Evolutionary conservation across 2,888 invertebrate species (phyloP), one percentile per base, ranked within the genome.

Genomic region (Ochropacha duplaris): DNA sequence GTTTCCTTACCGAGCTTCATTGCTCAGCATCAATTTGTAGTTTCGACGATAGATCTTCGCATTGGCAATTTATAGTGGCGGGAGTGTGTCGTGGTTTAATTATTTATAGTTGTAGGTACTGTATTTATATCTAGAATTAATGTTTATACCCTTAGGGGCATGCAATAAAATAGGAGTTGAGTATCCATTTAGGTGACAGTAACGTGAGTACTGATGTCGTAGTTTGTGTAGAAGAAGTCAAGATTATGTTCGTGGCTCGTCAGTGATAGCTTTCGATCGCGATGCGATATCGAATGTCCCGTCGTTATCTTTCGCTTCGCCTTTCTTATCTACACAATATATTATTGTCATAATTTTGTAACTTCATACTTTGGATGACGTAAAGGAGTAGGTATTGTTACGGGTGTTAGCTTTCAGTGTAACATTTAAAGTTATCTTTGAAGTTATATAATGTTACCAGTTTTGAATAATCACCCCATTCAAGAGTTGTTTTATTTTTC

Each of bases 191-290:
- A 14, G 16, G 22, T 22, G 50, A 54, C 54, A 54, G 16, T 57
- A 59, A 56, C 56, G 39, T 31, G 59, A 59, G 19, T 49, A 28
- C 31, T 28, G 22, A 19, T 14, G 31, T 50, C 49, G 34, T 24
- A 50, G n/a, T 31, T 26, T 54, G 57, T 56, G 50, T 57, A 55
- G 51, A 57, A 49, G 51, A 28, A 50, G 57, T 56, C 39, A 56
- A 56, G 55, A 55, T 49, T 36, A 50, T 34, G 28, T 56, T 57
- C 58, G 50, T 58, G 31, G 50, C 22, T 14, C 36, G 58, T 31
- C 49, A 34, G 19, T 34, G 57, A 49, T 49, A 55, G 58, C 52
- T 62, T 60, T 59, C 59, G 57, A 62, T 62, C 56, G 58, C 26
- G 56, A 49, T 39, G 54, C 51, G 58, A 55, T 58, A 57, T 57